These are phyloP conservation scores for Dreissena rostriformis DNA, from an alignment of 1,140 invertebrate genomes.

Conservation along the genomic window DNA sequence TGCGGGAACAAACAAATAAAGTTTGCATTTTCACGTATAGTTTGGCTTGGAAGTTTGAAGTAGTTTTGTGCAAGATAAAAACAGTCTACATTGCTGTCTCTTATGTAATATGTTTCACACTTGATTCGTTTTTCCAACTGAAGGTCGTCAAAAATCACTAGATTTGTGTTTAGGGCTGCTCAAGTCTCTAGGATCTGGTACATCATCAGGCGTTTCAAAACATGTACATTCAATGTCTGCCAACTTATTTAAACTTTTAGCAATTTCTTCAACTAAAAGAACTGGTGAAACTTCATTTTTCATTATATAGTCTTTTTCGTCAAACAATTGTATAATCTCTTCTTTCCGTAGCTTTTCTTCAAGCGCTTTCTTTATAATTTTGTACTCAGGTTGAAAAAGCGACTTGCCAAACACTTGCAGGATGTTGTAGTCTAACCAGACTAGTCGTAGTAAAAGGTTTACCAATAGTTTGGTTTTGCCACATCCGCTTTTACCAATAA, in stretches of 20 bases:
- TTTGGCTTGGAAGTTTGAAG: conserved; percentile 34
- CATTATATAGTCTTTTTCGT: not conserved
- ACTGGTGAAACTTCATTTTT: not conserved
- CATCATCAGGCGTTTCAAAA: conserved; percentile 41
- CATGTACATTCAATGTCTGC: conserved; percentile 29
- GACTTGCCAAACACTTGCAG: not conserved
- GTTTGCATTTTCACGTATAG: conserved; percentile 14
- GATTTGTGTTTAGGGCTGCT: conserved; percentile 7
- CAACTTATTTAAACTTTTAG: not conserved
- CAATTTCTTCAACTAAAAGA: not conserved
- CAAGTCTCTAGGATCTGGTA: conserved; percentile 46
- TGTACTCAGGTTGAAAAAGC: conserved; percentile 12
- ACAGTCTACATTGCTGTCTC: conserved; percentile 24
- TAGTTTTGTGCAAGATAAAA: conserved; percentile 54
- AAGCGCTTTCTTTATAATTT: conserved; percentile 9
- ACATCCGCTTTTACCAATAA: conserved; percentile 7
- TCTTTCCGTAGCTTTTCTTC: conserved; percentile 9
- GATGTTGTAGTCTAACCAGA: conserved; percentile 7
- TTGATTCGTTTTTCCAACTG: conserved; percentile 1
- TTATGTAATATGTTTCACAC: conserved; percentile 7
- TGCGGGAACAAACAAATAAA: conserved; percentile 13
- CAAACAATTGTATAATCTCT: conserved; percentile 14
- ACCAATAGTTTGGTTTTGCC: conserved; percentile 24
- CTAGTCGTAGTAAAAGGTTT: conserved; percentile 10
- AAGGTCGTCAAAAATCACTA: conserved; percentile 18